phyloP scores from a whole-genome alignment of 2,888 invertebrate genomes.

The Pseudoips prasinana region DNA sequence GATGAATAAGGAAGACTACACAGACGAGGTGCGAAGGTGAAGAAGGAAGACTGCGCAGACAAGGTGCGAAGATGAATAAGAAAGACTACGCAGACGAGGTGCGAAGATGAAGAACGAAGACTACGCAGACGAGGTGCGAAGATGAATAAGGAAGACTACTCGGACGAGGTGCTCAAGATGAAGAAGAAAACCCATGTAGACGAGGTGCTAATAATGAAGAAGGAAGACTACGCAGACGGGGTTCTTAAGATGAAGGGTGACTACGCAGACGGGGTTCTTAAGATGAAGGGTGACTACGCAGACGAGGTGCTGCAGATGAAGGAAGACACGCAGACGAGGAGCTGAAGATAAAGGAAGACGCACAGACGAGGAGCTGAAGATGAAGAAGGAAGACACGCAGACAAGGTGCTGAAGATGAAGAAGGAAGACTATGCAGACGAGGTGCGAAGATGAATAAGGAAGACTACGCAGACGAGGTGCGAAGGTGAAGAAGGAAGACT shows the following conservation, averaged over 20 bases:
- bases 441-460: conserved; percentile 2
- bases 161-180: conserved; percentile 2
- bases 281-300: conserved; percentile 7
- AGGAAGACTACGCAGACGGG: too few relatives aligned
- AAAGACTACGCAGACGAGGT: not conserved
- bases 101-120: conserved; percentile 13
- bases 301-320: conserved; percentile 5
- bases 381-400: conserved; percentile 7
- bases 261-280: conserved; percentile 1
- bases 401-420: conserved; percentile 9
- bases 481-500: conserved; percentile 6
- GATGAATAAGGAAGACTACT: conserved; percentile 8
- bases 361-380: conserved; percentile 1
- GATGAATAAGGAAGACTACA: conserved; percentile 1
- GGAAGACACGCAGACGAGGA: conserved; percentile 8
- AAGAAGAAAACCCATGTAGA: not conserved
- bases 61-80: conserved; percentile 4
- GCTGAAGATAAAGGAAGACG: conserved; percentile 8
- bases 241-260: too few relatives aligned
- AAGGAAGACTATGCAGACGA: conserved; percentile 8
- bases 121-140: conserved; percentile 1
- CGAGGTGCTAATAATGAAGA: not conserved
- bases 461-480: conserved; percentile 5
- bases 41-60: conserved; percentile 2
- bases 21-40: not conserved